Percentiles rank a stretch among this genome's conserved stretches.
phyloP scores from a whole-genome alignment of 2,797 vertebrate species.

The Manis crassicaudata region DNA sequence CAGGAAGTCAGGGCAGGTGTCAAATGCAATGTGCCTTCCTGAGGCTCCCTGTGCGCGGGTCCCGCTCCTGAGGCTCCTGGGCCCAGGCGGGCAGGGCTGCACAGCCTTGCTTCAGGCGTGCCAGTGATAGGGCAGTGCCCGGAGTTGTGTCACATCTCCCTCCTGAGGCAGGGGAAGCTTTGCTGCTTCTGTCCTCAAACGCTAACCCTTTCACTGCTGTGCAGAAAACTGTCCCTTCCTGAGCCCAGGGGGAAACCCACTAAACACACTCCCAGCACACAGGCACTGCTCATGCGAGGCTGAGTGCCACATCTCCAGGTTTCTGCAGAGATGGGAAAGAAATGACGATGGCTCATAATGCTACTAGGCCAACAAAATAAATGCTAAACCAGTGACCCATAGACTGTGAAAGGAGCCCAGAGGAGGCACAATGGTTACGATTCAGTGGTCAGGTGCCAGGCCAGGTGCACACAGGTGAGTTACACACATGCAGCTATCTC shows the following conservation, averaged over 20 bases:
- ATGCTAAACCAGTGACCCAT: fast-evolving
- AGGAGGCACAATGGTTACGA: fast-evolving
- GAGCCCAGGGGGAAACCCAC: neutral
- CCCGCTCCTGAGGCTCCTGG: neutral
- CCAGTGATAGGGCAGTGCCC: too few species aligned
- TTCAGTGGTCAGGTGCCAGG: neutral
- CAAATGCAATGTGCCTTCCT: fast-evolving
- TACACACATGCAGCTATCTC: fast-evolving
- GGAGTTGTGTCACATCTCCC: neutral
- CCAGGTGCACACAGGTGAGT: neutral
- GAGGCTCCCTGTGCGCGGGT: neutral
- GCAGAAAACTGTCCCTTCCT: neutral
- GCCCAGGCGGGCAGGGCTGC: neutral
- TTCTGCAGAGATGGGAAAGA: neutral
- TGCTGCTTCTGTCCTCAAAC: neutral
- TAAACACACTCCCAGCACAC: neutral
- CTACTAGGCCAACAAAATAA: neutral
- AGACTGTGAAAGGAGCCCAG: neutral
- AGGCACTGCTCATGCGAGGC: neutral
- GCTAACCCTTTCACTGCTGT: neutral
- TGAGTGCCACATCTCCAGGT: neutral
- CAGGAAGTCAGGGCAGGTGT: neutral
- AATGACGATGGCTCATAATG: neutral
- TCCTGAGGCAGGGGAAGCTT: neutral
- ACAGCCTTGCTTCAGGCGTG: fast-evolving